phyloP scores from a whole-genome alignment of 2,113 vertebrate species.

The Hemiprocne comata region DNA sequence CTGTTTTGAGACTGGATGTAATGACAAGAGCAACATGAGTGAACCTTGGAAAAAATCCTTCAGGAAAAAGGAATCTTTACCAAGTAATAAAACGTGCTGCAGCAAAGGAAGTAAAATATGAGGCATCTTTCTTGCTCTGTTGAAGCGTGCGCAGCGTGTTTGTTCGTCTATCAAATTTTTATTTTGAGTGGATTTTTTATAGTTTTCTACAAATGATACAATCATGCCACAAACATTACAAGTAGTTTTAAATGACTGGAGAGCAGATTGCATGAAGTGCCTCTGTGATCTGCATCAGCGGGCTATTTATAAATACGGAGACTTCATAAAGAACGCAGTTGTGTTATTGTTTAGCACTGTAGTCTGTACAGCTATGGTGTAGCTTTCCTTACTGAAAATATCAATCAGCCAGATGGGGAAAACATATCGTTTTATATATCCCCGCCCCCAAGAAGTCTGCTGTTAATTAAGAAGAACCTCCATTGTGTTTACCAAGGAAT shows the following conservation, averaged over 20 bases:
- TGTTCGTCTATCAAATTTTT: slow-evolving; percentile 60
- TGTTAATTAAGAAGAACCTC: slow-evolving; percentile 68
- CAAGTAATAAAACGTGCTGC: slow-evolving; percentile 78
- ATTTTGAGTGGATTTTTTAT: slow-evolving; percentile 75
- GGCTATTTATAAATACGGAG: slow-evolving; percentile 63
- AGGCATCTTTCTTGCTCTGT: slow-evolving; percentile 42
- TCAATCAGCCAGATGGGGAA: slow-evolving; percentile 67
- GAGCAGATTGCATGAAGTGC: slow-evolving; percentile 65
- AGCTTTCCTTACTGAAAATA: slow-evolving; percentile 66
- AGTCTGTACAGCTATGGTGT: slow-evolving; percentile 61
- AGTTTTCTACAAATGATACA: slow-evolving; percentile 76
- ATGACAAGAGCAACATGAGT: slow-evolving; percentile 72
- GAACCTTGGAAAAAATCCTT: slow-evolving; percentile 82
- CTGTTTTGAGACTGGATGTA: slow-evolving; percentile 78
- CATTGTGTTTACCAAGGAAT: slow-evolving; percentile 62
- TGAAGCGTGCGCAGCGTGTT: slow-evolving; percentile 68
- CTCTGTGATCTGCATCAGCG: slow-evolving; percentile 40
- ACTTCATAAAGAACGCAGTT: slow-evolving; percentile 57
- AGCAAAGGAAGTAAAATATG: slow-evolving; percentile 79
- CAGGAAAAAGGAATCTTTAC: slow-evolving; percentile 76
- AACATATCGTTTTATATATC: slow-evolving; percentile 50
- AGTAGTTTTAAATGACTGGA: slow-evolving; percentile 56
- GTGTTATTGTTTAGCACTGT: slow-evolving; percentile 36
- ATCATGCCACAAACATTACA: slow-evolving; percentile 61
- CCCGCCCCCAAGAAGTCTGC: slow-evolving; percentile 62